Conservation (phyloP, 2,888 invertebrate species). For the Polydrusus cervinus region DNA sequence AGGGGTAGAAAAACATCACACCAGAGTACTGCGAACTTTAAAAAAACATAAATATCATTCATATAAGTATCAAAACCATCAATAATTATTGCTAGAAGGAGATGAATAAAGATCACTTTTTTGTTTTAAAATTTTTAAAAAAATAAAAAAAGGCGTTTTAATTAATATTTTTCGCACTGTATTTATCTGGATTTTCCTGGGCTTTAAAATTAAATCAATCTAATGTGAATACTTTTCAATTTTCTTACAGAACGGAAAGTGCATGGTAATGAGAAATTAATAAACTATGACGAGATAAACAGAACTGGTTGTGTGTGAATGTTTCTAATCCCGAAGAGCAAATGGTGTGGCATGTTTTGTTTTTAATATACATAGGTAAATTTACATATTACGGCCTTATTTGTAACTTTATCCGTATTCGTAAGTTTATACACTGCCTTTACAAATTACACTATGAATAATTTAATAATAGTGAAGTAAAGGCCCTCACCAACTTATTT, state of each 20-base stretch:
- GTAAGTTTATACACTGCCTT: slow-evolving; percentile 12
- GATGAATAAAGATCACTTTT: too few species aligned
- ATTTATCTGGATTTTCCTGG: slow-evolving; percentile 2
- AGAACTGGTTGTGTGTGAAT: slow-evolving; percentile 60
- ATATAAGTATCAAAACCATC: too few species aligned
- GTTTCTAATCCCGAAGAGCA: slow-evolving; percentile 58
- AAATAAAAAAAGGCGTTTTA: too few species aligned
- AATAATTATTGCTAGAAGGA: too few species aligned
- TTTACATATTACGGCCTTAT: slow-evolving; percentile 57
- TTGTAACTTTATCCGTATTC: slow-evolving; percentile 14
- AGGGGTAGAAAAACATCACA: too few species aligned
- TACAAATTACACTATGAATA: background rate
- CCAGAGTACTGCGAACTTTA: too few species aligned
- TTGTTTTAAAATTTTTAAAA: background rate
- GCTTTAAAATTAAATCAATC: slow-evolving; percentile 43
- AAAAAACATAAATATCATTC: too few species aligned
- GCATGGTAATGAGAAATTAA: slow-evolving; percentile 54
- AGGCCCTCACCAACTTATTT: too few species aligned
- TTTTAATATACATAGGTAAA: slow-evolving; percentile 60
- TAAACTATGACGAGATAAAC: slow-evolving; percentile 57
- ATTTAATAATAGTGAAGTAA: too few species aligned
- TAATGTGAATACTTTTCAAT: slow-evolving; percentile 48
- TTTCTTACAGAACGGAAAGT: slow-evolving; percentile 51
- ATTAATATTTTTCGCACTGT: too few species aligned
- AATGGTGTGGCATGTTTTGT: slow-evolving; percentile 48